Conservation (phyloP, 2,113 vertebrate species). For the Saiga tatarica region DNA sequence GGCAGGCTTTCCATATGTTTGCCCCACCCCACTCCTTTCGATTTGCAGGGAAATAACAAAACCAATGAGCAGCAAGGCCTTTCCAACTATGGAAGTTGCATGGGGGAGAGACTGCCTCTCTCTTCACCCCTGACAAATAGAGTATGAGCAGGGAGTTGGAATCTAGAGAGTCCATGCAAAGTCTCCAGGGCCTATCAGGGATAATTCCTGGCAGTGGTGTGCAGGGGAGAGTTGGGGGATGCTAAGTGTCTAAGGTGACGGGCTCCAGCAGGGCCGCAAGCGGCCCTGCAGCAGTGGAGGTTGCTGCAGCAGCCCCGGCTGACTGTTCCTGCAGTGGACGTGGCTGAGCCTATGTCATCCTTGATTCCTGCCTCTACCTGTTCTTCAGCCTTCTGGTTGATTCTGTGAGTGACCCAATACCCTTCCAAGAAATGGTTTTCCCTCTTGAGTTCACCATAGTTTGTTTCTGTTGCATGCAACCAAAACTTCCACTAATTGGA, state of each 20-base stretch:
- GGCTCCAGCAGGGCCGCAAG: not conserved
- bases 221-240: not conserved
- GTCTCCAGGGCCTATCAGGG: not conserved
- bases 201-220: not conserved
- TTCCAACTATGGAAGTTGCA: not conserved
- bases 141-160: not conserved
- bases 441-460: not conserved
- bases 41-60: not conserved
- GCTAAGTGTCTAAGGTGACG: not conserved
- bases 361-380: not conserved
- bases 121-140: not conserved
- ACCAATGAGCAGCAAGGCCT: not conserved
- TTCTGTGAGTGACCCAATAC: not conserved
- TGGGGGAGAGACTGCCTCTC: not conserved
- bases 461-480: not conserved
- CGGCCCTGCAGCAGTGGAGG: rapidly evolving
- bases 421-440: not conserved
- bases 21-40: not conserved
- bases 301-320: too few species aligned
- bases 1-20: not conserved
- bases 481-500: not conserved
- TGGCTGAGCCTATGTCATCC: not conserved
- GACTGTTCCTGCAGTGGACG: not conserved
- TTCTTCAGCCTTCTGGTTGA: not conserved
- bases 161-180: not conserved